These are phyloP conservation scores for Caenorhabditis uteleia DNA, from an alignment of 2,888 invertebrate species.

Conservation along the genomic window DNA sequence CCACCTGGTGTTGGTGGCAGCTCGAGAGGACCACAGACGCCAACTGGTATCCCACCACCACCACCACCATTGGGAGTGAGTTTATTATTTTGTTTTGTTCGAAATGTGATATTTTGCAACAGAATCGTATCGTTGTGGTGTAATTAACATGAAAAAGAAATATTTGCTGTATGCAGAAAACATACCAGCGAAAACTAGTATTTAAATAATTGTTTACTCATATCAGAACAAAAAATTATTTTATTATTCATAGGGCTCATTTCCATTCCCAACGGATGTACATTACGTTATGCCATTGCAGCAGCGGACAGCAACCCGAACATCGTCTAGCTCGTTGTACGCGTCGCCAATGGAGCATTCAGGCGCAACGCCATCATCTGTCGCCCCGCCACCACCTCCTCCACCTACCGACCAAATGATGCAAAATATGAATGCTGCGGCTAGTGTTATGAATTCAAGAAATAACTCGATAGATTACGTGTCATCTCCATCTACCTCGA, in stretches of 20 bases:
- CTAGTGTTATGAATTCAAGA: not conserved
- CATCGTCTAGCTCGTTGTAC: not conserved
- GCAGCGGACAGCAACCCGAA: too few relatives aligned
- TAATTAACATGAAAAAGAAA: too few relatives aligned
- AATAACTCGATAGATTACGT: not conserved
- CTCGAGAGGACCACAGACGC: too few relatives aligned
- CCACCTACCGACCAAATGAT: slow-evolving; percentile 1
- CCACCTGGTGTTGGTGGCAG: not conserved
- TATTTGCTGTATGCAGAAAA: too few relatives aligned
- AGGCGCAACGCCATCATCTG: not conserved
- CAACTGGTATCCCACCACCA: slow-evolving; percentile 2
- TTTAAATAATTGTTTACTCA: too few relatives aligned
- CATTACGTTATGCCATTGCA: too few relatives aligned
- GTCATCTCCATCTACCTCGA: not conserved
- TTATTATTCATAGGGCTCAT: not conserved
- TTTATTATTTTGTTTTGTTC: too few relatives aligned
- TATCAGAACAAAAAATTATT: not conserved
- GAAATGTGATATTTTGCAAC: too few relatives aligned
- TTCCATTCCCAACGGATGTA: too few relatives aligned
- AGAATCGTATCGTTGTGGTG: too few relatives aligned
- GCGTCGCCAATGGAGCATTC: not conserved
- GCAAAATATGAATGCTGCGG: not conserved
- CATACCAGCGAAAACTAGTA: too few relatives aligned
- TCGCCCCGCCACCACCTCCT: slow-evolving; percentile 1
- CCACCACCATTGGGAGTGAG: not conserved